phyloP scores from a whole-genome alignment of 2,888 invertebrate species.

The Halocaridina rubra region DNA sequence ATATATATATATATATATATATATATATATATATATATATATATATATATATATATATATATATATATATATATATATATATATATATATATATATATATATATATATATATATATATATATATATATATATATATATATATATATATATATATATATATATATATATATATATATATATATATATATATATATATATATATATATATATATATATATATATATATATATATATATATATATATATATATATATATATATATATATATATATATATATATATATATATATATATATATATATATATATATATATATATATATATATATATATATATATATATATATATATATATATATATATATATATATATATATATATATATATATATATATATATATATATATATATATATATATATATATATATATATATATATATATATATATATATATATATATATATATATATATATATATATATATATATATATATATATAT shows the following conservation, averaged over 20 bases:
- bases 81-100: not conserved
- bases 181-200: not conserved
- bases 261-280: not conserved
- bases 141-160: conserved; percentile 5
- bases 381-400: conserved; percentile 4
- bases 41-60: not conserved
- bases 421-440: conserved; percentile 7
- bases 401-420: conserved; percentile 19
- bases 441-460: not conserved
- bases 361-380: not conserved
- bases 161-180: conserved; percentile 1
- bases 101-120: not conserved
- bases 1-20: not conserved
- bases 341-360: not conserved
- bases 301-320: not conserved
- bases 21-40: not conserved
- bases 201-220: not conserved
- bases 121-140: not conserved
- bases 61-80: not conserved
- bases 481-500: not conserved
- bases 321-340: not conserved
- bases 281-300: not conserved
- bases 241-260: not conserved
- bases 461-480: not conserved
- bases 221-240: not conserved